Percentiles rank a stretch among this genome's conserved stretches.
Conservation (phyloP, 2,113 vertebrate genomes). For the Zosterops borbonicus region DNA sequence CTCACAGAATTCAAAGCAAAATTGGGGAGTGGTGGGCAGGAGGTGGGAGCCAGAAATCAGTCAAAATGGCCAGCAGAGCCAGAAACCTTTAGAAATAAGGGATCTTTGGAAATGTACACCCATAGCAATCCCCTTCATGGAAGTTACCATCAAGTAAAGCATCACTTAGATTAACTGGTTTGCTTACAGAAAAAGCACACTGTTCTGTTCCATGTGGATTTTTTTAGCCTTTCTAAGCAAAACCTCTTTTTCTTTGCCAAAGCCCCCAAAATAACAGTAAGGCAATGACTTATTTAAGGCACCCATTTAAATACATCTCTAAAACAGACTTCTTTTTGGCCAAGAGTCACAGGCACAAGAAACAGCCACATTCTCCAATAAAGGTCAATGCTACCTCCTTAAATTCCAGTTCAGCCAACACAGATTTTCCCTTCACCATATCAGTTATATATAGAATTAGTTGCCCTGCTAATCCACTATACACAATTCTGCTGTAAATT, state of each 20-base stretch:
- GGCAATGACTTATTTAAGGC: neutral
- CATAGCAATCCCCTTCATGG: neutral
- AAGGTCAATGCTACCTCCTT: neutral
- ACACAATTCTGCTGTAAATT: neutral
- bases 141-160: neutral
- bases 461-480: neutral
- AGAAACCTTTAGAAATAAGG: neutral
- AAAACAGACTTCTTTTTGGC: neutral
- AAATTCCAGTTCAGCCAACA: neutral
- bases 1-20: neutral
- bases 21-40: fast-evolving
- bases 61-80: neutral
- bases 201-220: fast-evolving
- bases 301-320: neutral
- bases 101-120: neutral
- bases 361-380: neutral
- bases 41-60: neutral
- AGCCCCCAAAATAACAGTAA: neutral
- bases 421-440: neutral
- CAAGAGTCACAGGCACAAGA: neutral
- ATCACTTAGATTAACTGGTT: neutral
- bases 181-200: neutral
- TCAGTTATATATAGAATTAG: neutral
- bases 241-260: neutral
- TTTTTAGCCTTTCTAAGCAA: neutral